Conservation (phyloP, 2,113 vertebrate species). For the Prionailurus bengalensis region DNA sequence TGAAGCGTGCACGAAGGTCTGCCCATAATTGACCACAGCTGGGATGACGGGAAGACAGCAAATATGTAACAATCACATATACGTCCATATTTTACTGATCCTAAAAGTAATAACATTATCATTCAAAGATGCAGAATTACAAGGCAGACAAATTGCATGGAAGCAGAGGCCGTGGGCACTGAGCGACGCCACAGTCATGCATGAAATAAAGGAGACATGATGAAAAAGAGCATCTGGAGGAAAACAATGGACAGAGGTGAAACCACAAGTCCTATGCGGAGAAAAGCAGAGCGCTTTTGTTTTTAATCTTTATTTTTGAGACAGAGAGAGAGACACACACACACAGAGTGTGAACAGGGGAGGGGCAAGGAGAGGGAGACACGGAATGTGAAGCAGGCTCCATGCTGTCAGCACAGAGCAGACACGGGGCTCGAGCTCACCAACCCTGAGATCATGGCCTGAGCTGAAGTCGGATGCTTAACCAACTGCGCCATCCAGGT, state of each 20-base stretch:
- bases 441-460: too few species aligned
- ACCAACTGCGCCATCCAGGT: too few species aligned
- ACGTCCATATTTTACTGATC: not conserved
- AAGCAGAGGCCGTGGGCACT: not conserved
- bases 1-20: not conserved
- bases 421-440: too few species aligned
- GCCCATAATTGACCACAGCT: not conserved
- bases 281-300: not conserved
- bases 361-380: too few species aligned
- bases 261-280: not conserved
- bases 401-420: too few species aligned
- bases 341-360: too few species aligned
- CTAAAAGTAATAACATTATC: not conserved
- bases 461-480: too few species aligned
- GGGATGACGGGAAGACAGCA: not conserved
- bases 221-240: slow-evolving; percentile 24
- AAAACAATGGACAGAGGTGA: not conserved
- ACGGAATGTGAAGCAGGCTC: too few species aligned
- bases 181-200: not conserved
- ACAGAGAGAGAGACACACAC: too few species aligned
- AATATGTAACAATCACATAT: not conserved
- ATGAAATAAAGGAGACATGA: not conserved
- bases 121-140: not conserved
- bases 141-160: not conserved
- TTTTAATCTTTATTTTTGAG: too few species aligned